Evolutionary conservation across 2,113 vertebrate species (phyloP).

Genomic region (Papio anubis): DNA sequence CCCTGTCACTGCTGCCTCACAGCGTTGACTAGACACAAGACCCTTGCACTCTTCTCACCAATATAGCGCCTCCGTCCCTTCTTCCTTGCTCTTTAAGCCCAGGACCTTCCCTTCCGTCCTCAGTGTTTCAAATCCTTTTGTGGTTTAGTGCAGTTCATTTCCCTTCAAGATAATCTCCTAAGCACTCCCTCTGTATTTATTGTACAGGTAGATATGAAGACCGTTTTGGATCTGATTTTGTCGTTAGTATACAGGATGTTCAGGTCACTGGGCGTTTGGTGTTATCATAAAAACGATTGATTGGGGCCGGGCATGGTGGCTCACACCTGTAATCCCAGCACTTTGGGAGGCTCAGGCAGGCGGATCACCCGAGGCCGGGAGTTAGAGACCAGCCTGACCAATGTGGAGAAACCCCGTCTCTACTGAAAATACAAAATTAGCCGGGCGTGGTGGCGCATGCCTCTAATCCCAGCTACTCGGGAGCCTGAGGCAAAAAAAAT

Average conservation of each 20-base stretch:
- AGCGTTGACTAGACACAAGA: background rate
- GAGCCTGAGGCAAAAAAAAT: no score
- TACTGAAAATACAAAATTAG: no score
- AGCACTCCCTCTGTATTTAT: background rate
- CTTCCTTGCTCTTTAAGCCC: background rate
- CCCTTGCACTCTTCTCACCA: no score
- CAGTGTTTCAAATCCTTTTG: background rate
- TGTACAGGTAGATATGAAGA: background rate
- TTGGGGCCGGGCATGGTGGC: background rate
- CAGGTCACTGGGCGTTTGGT: background rate
- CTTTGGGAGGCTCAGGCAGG: no score
- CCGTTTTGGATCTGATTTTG: background rate
- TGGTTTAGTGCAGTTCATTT: background rate
- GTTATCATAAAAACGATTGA: background rate
- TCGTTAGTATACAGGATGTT: background rate
- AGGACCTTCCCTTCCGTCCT: background rate
- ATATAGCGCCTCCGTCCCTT: background rate
- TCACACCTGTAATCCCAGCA: no score
- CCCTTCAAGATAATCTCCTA: background rate
- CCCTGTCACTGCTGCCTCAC: no score
- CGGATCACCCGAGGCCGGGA: no score
- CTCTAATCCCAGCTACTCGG: no score
- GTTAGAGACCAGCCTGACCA: no score
- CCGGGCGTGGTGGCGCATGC: no score
- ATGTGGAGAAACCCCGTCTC: no score